Evolutionary conservation across 1,140 invertebrate species (phyloP), one percentile per base, ranked within the genome.

Genomic region (Bombus balteatus): DNA sequence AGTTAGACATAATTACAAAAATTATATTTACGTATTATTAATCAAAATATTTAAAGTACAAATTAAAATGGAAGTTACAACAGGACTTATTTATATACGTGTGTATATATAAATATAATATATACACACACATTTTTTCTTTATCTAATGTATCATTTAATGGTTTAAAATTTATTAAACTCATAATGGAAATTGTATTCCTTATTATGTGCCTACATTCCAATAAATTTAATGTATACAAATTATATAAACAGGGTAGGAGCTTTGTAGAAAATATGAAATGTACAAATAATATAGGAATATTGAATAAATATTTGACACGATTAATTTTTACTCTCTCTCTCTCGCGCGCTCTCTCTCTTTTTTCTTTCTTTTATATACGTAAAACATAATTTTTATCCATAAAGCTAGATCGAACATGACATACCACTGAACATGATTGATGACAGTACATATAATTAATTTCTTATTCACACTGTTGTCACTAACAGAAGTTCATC

Each of bases 261-360:
- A 78, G 41, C 68, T 68, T 37, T 53, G 81, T 89, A 89, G 65
- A 85, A 76, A 75, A 78, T 83, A 90, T 90, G 83, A 66, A 89
- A 87, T 90, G 85, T 88, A 90, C 71, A 88, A 86, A 86, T 79
- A 79, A 86, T 79, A 75, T 59, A 70, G 75, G 81, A 90, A 68
- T 80, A 86, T 65, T 86, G 34, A 90, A 90, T 90, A 90, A 90
- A 90, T 76, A 82, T 83, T 79, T 81, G 82, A 66, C 70, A 86
- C 66, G 83, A 90, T 85, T 87, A 43, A 76, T 59, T 88, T 90
- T 86, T 39, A 53, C 76, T 81, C 34, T 74, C 76, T 85, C 39
- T 68, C 34, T 68, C 34, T 1, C 66, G 0, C 34, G 34, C 66
- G 5, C 18, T 72, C 39, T 71, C 59, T 34, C 65, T 80, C 47